phyloP scores from a whole-genome alignment of 1,140 invertebrate genomes.

The Drosophila ercepeae region DNA sequence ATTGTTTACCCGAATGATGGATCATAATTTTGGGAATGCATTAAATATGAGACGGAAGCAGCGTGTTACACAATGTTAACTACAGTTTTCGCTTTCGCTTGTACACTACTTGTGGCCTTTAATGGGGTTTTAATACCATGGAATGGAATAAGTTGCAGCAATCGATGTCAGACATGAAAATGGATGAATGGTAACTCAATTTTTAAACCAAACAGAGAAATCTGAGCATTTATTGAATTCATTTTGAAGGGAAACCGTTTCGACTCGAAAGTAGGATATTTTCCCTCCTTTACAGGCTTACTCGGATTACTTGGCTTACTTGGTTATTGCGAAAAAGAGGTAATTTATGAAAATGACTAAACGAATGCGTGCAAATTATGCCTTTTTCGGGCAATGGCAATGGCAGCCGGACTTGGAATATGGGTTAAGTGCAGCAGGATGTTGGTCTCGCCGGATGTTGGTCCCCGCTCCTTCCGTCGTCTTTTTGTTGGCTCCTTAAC shows the following conservation, averaged over 20 bases:
- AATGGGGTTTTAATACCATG: not conserved
- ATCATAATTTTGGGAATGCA: not conserved
- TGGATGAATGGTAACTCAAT: slow-evolving; percentile 10
- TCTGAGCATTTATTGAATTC: slow-evolving; percentile 61
- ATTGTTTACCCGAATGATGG: slow-evolving; percentile 7
- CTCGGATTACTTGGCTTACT: no score
- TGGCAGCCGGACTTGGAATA: slow-evolving; percentile 31
- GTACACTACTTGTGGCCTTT: slow-evolving; percentile 7
- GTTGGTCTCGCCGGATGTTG: slow-evolving; percentile 54
- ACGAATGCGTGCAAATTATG: slow-evolving; percentile 79
- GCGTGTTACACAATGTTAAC: not conserved
- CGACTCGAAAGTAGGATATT: slow-evolving; percentile 32
- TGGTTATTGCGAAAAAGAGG: slow-evolving; percentile 40
- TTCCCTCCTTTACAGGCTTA: not conserved
- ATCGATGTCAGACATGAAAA: not conserved
- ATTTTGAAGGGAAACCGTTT: slow-evolving; percentile 52
- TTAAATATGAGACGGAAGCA: not conserved
- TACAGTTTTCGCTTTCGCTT: not conserved
- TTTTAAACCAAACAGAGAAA: slow-evolving; percentile 28
- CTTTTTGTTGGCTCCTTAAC: slow-evolving; percentile 20
- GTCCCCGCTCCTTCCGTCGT: slow-evolving; percentile 7
- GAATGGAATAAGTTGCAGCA: not conserved
- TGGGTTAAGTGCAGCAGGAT: slow-evolving; percentile 77
- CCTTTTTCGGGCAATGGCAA: slow-evolving; percentile 41
- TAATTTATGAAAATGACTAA: slow-evolving; percentile 81